Evolutionary conservation across 2,113 vertebrate genomes (phyloP).

Genomic region (Tragulus kanchil): DNA sequence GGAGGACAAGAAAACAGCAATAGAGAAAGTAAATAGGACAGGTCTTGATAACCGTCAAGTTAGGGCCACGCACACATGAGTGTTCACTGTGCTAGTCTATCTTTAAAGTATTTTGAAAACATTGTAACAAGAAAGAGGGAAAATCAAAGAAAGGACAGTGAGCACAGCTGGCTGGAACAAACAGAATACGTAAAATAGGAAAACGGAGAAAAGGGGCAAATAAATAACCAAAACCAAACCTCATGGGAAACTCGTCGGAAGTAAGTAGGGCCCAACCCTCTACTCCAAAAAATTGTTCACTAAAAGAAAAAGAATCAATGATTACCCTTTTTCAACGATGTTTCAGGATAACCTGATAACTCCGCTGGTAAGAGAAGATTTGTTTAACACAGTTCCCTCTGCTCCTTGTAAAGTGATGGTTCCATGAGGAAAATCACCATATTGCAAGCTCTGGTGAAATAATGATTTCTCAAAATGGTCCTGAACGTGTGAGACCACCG

Average conservation of each 20-base stretch:
- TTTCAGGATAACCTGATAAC: background rate
- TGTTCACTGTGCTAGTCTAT: accelerated
- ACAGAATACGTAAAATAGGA: background rate
- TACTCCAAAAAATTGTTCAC: background rate
- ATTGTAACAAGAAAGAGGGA: background rate
- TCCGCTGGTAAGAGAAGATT: background rate
- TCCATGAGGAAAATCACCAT: no score
- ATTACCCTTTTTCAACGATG: background rate
- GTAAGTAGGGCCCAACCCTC: no score
- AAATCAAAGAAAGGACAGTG: background rate
- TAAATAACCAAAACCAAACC: background rate
- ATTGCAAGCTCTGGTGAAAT: background rate
- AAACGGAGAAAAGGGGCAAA: background rate
- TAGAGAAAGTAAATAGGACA: accelerated
- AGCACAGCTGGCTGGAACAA: background rate
- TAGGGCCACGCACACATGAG: accelerated
- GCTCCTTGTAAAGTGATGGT: accelerated
- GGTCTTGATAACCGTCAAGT: accelerated
- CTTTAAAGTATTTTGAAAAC: background rate
- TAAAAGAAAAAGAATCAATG: background rate
- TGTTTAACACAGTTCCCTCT: background rate
- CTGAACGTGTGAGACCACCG: background rate
- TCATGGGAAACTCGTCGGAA: background rate
- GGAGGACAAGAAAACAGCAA: background rate
- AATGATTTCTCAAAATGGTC: background rate